Conservation (phyloP, 1,140 invertebrate species). For the Epicauta chinensis region DNA sequence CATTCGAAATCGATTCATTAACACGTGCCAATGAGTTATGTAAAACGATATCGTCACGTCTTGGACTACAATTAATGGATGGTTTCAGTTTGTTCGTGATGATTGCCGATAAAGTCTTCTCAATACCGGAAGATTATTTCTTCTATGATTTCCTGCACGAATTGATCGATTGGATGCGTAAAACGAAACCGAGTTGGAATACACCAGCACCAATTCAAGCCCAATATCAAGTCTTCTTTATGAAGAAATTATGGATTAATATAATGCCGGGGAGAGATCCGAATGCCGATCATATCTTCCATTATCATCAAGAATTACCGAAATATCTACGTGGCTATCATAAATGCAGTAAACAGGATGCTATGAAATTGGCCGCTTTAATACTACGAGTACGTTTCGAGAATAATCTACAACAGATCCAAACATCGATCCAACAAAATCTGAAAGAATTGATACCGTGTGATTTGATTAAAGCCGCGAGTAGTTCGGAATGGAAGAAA, state of each 20-base stretch:
- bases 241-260: constrained; percentile 95
- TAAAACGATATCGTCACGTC: constrained; percentile 66
- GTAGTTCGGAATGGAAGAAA: constrained; percentile 78
- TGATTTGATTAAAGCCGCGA: constrained; percentile 69
- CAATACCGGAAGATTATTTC: constrained; percentile 86
- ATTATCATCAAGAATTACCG: constrained; percentile 90
- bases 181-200: constrained; percentile 67
- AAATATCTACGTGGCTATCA: constrained; percentile 89
- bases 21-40: constrained; percentile 81
- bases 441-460: constrained; percentile 71
- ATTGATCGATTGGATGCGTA: constrained; percentile 77
- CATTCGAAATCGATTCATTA: constrained; percentile 69
- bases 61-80: constrained; percentile 68
- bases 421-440: constrained; percentile 51
- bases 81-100: constrained; percentile 92
- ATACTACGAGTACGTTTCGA: constrained; percentile 75
- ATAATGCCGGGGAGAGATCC: constrained; percentile 79
- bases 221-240: constrained; percentile 91
- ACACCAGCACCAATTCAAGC: constrained; percentile 60
- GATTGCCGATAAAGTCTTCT: constrained; percentile 88
- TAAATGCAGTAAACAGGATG: constrained; percentile 73
- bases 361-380: constrained; percentile 69
- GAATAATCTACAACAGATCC: constrained; percentile 49
- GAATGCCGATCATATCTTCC: constrained; percentile 90
- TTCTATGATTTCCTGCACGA: constrained; percentile 95